Evolutionary conservation across 2,797 vertebrate genomes (phyloP).

Genomic region (Scleropages formosus): DNA sequence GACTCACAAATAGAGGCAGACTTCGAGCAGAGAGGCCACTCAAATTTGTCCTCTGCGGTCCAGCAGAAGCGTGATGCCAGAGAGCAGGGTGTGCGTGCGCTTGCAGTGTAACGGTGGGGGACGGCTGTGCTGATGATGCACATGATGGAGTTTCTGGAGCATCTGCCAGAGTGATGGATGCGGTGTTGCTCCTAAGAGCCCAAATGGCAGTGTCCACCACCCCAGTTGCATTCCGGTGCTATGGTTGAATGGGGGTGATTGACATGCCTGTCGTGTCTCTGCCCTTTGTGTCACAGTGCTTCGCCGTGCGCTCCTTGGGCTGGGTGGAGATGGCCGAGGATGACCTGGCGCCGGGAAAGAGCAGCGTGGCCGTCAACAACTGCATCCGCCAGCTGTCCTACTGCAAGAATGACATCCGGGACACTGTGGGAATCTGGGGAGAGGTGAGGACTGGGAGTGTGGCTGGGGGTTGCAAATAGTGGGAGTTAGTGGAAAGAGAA

Average conservation of each 20-base stretch:
- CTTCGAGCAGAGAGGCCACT: no score
- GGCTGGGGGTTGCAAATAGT: background rate
- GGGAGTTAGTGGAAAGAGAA: background rate
- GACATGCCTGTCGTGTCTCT: background rate
- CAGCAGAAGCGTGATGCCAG: no score
- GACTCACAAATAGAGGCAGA: no score
- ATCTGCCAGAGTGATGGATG: background rate
- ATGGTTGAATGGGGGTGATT: background rate
- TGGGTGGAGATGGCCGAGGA: slow-evolving; percentile 99
- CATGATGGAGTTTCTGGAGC: no score
- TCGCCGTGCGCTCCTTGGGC: slow-evolving; percentile 92
- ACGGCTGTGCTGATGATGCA: no score
- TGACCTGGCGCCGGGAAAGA: slow-evolving; percentile 93
- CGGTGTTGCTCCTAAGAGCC: background rate
- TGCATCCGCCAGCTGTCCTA: slow-evolving; percentile 98
- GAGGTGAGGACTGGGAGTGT: slow-evolving; percentile 72
- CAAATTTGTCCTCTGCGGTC: no score
- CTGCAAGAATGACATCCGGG: slow-evolving; percentile 96
- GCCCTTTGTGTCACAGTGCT: slow-evolving; percentile 69
- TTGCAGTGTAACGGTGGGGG: no score
- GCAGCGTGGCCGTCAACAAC: slow-evolving; percentile 96
- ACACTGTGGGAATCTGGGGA: slow-evolving; percentile 97
- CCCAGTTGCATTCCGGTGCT: no score
- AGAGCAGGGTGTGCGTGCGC: no score
- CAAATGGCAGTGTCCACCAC: background rate